Evolutionary conservation across 1,140 invertebrate genomes (phyloP), one percentile per base, ranked within the genome.

Genomic region (Magallana angulata): DNA sequence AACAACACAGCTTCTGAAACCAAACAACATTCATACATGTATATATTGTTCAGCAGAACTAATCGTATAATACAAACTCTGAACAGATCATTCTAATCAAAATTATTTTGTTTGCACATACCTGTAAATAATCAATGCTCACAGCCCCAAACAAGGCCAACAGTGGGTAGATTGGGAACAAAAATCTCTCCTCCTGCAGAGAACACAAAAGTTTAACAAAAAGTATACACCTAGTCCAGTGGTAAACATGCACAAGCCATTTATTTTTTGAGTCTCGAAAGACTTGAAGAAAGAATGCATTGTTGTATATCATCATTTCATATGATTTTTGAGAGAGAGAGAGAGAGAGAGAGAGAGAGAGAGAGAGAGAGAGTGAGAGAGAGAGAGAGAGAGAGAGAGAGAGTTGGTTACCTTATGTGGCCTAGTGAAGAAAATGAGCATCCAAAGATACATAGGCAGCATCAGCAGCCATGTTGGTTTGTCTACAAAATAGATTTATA

Each of bases 131-230:
- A 89, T 94, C 93, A 9, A 95, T 68, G 36, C 91, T 82, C 1
- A 99, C 96, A 11, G 98, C 98, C 0, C 97, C 98, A 90, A 96
- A 96, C 6, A 99, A 94, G 87, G 97, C 97, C 88, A 99, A 97
- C 92, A 99, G 95, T 57, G 98, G 98, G 95, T 99, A 99, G 8
- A 99, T 96, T 2, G 99, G 99, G 95, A 98, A 99, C n/a, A 99
- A 95, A 95, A 99, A 99, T 87, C 98, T 95, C 94, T 98, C 97
- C 94, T 98, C 97, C 96, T 82, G 81, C 60, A 64, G 18, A 18
- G 16, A 16, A 64, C 16, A n/a, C n/a, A 64, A 64, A 64, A 62
- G 6, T n/a, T 62, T 14, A 62, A 11, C 16, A 12, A 6, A 62
- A 1, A 62, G 18, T 62, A 48, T 48, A 48, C 60, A 62, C n/a